phyloP scores from a whole-genome alignment of 2,797 vertebrate species.

The Botia almorhae region DNA sequence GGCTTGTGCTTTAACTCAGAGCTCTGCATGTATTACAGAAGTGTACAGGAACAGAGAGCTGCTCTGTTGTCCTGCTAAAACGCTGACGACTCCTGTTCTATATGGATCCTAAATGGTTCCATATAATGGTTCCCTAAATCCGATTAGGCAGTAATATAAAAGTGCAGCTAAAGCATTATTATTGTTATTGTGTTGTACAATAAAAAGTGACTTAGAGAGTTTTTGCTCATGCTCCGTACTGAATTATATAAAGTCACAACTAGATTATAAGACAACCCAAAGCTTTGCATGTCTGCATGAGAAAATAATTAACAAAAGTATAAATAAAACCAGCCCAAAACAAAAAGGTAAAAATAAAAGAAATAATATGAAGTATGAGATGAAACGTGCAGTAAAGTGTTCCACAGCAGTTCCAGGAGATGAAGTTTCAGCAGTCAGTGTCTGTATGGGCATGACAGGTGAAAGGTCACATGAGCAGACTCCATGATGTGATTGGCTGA shows the following conservation, averaged over 20 bases:
- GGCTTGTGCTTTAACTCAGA: neutral
- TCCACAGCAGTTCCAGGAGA: no score
- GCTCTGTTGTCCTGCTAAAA: slow-evolving; percentile 50
- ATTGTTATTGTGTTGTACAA: neutral
- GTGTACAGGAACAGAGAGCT: slow-evolving; percentile 9
- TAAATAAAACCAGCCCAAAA: no score
- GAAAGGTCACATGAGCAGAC: no score
- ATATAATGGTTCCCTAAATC: no score
- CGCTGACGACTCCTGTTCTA: slow-evolving; percentile 42
- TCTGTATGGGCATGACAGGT: no score
- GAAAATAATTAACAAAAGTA: no score
- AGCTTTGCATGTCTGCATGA: no score
- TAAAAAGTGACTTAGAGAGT: neutral
- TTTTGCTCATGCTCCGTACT: neutral
- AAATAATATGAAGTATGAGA: no score
- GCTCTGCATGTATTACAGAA: slow-evolving; percentile 55
- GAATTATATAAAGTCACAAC: neutral
- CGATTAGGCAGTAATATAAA: slow-evolving; percentile 34
- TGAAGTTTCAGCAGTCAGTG: no score
- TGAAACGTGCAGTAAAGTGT: no score
- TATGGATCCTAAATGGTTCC: slow-evolving; percentile 35
- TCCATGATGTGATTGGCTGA: no score
- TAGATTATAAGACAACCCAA: slow-evolving; percentile 2
- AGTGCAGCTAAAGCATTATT: slow-evolving; percentile 5
- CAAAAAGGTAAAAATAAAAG: no score